These are phyloP conservation scores for Acromyrmex charruanus DNA, from an alignment of 1,140 invertebrate species.

Conservation along the genomic window DNA sequence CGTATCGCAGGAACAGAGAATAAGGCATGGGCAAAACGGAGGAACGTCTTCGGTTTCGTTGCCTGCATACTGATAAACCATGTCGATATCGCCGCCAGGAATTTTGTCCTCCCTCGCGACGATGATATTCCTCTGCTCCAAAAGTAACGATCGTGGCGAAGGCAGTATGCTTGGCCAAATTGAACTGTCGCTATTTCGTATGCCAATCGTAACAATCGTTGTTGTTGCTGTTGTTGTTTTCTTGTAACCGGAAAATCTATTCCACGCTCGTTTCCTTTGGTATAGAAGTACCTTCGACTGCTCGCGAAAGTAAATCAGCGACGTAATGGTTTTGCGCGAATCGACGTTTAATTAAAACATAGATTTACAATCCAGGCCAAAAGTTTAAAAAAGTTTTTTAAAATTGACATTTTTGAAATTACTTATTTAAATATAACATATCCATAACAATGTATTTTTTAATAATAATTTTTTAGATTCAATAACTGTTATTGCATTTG, in stretches of 20 bases:
- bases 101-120: constrained; percentile 40
- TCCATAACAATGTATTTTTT: no score
- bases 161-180: constrained; percentile 45
- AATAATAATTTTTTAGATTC: no score
- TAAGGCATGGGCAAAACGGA: constrained; percentile 53
- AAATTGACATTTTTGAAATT: no score
- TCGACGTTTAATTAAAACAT: constrained; percentile 47
- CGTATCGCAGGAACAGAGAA: constrained; percentile 8
- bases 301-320: constrained; percentile 1
- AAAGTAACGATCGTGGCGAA: constrained; percentile 49
- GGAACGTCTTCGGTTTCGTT: constrained; percentile 58
- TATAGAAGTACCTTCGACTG: not conserved
- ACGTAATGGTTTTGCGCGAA: constrained; percentile 12
- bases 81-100: constrained; percentile 46
- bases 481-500: no score
- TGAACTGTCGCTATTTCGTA: constrained; percentile 57
- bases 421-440: no score
- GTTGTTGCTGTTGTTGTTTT: constrained; percentile 31
- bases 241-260: not conserved
- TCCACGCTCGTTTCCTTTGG: not conserved
- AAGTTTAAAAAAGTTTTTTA: no score
- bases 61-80: constrained; percentile 70
- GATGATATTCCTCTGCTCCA: constrained; percentile 36
- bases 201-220: constrained; percentile 37
- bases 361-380: not conserved